phyloP scores from a whole-genome alignment of 2,797 vertebrate species.

The Cetoscarus ocellatus region DNA sequence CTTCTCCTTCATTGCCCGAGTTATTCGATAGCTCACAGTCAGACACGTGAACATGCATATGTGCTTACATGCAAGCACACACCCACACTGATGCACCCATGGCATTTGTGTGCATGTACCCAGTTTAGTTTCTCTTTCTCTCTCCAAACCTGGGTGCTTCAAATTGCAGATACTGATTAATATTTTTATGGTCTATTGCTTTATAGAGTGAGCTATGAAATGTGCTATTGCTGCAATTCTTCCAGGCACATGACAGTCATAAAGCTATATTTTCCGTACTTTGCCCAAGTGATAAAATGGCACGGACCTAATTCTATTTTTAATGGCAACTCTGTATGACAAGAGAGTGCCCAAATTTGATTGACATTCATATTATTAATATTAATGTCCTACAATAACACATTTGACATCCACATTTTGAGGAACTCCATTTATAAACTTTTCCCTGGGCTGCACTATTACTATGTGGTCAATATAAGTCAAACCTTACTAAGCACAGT shows the following conservation, averaged over 20 bases:
- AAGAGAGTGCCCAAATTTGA: too few relatives aligned
- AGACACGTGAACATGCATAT: conserved; percentile 64
- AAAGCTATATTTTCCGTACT: conserved; percentile 34
- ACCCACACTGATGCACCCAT: conserved; percentile 53
- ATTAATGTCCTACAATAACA: too few relatives aligned
- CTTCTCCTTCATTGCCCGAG: conserved; percentile 71
- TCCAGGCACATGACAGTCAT: conserved; percentile 38
- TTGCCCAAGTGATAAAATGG: conserved; percentile 34
- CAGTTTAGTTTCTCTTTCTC: conserved; percentile 50
- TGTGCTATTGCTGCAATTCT: conserved; percentile 26
- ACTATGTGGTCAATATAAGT: too few relatives aligned
- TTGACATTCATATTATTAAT: too few relatives aligned
- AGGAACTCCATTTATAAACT: too few relatives aligned
- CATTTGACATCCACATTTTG: too few relatives aligned
- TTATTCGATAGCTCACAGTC: conserved; percentile 71
- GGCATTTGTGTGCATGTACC: conserved; percentile 21
- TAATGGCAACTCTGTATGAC: too few relatives aligned
- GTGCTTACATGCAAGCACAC: conserved; percentile 50
- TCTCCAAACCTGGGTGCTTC: conserved; percentile 14
- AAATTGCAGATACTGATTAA: conserved; percentile 25
- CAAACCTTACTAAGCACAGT: too few relatives aligned
- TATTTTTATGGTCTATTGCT: conserved; percentile 45
- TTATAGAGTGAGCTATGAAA: conserved; percentile 28
- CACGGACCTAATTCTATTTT: not conserved
- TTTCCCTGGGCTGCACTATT: too few relatives aligned